Evolutionary conservation across 2,113 vertebrate species (phyloP).

Genomic region (Arenaria interpres): DNA sequence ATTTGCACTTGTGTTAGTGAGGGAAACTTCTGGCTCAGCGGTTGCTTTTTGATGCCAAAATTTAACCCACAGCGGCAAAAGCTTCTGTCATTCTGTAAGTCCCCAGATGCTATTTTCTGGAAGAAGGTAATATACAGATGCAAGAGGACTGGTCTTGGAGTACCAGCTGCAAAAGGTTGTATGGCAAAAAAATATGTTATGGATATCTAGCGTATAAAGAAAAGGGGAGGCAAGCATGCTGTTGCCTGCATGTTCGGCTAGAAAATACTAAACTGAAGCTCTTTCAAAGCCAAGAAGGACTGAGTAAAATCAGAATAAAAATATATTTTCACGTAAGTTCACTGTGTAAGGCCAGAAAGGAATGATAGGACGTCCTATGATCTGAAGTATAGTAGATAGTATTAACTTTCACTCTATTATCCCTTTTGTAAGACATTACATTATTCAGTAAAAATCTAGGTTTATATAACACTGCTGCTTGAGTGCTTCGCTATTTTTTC

Average conservation of each 20-base stretch:
- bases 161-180: neutral
- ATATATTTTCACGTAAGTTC: neutral
- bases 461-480: neutral
- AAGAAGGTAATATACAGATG: neutral
- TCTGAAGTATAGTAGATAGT: neutral
- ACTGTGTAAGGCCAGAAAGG: neutral
- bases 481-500: neutral
- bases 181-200: neutral
- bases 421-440: neutral
- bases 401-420: neutral
- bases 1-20: neutral
- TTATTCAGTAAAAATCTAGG: neutral
- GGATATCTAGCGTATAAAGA: neutral
- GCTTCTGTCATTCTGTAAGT: neutral
- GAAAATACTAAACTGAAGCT: neutral
- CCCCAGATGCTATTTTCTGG: neutral
- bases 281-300: neutral
- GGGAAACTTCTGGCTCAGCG: neutral
- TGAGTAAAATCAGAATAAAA: neutral
- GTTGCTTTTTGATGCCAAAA: slow-evolving; percentile 23
- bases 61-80: neutral
- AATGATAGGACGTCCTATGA: neutral
- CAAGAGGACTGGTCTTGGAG: neutral
- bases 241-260: neutral
- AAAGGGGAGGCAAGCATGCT: neutral